Evolutionary conservation across 2,113 vertebrate genomes (phyloP), one percentile per base, ranked within the genome.

Genomic region (Istiophorus platypterus): DNA sequence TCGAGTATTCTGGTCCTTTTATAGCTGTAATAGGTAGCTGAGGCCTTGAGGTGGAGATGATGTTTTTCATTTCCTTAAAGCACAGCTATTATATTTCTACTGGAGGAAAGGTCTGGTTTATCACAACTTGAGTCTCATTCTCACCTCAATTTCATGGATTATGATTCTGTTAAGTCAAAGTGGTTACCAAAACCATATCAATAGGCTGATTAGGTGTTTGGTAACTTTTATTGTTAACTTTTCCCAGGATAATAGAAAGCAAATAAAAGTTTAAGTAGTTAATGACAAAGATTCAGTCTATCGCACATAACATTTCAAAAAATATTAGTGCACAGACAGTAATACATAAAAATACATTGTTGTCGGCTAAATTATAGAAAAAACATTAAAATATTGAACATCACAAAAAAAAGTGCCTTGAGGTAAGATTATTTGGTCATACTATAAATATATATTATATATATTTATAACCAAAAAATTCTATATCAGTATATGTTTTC

Each of bases 1-100:
- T 24, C 52, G 59, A 34, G 22, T 74, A 18, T 64, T 72, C 15
- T 76, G 47, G 24, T 71, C n/a, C 17, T 58, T 69, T 78, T 72
- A n/a, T 24, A 61, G 34, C 45, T 65, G 31, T 62, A 76, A 80
- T 70, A 77, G 31, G 20, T 42, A 78, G 47, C 54, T 4, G 31
- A 39, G 57, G 47, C 31, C 71, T 61, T 80, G 37, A 78, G 63
- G 49, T 72, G 47, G 18, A 77, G 63, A 66, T 39, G 12, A 41
- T 52, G 18, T 62, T 34, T 75, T 65, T 63, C 56, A 54, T 18
- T 52, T 63, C 24, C 61, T 58, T 8, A 65, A 76, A 81, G n/a
- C 17, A 66, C 7, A 5, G 59, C 31, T 34, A 4, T 20, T 14
- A 17, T 56, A 4, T 73, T 42, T 52, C 12, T 26, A 37, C 26